Evolutionary conservation across 2,888 invertebrate genomes (phyloP).

Genomic region (Pollenia angustigena): DNA sequence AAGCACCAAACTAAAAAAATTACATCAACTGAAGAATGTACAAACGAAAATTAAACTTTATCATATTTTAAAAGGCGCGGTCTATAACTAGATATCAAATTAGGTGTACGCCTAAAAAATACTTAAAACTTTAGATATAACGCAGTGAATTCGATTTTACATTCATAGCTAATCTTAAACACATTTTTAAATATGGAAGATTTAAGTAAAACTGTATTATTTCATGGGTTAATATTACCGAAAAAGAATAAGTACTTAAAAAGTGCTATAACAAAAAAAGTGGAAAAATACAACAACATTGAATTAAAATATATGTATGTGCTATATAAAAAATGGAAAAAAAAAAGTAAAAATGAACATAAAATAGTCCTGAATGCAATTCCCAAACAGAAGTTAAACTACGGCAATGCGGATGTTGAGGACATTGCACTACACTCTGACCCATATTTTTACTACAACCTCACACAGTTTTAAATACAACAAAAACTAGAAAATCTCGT

Average conservation of each 20-base stretch:
- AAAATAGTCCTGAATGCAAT: conserved; percentile 82
- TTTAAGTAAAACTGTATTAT: background rate
- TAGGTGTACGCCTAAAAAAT: too few species aligned
- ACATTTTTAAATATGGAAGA: too few species aligned
- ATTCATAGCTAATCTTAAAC: too few species aligned
- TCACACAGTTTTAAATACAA: conserved; percentile 73
- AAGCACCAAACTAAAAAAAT: too few species aligned
- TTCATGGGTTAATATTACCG: conserved; percentile 54
- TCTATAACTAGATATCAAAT: too few species aligned
- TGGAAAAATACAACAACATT: conserved; percentile 59
- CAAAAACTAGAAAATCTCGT: conserved; percentile 33
- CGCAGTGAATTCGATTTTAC: too few species aligned
- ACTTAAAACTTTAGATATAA: too few species aligned
- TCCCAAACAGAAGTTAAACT: conserved; percentile 83
- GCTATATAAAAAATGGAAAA: conserved; percentile 44
- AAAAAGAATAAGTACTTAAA: conserved; percentile 45
- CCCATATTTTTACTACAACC: conserved; percentile 79
- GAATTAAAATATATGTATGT: conserved; percentile 55
- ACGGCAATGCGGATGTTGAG: conserved; percentile 85
- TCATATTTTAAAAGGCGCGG: too few species aligned
- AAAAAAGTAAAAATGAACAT: conserved; percentile 69
- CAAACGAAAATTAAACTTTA: too few species aligned
- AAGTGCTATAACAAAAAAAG: conserved; percentile 49
- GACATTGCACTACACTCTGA: conserved; percentile 85
- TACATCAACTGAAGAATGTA: too few species aligned